Conservation (phyloP, 2,113 vertebrate genomes). For the Brachypteracias leptosomus region DNA sequence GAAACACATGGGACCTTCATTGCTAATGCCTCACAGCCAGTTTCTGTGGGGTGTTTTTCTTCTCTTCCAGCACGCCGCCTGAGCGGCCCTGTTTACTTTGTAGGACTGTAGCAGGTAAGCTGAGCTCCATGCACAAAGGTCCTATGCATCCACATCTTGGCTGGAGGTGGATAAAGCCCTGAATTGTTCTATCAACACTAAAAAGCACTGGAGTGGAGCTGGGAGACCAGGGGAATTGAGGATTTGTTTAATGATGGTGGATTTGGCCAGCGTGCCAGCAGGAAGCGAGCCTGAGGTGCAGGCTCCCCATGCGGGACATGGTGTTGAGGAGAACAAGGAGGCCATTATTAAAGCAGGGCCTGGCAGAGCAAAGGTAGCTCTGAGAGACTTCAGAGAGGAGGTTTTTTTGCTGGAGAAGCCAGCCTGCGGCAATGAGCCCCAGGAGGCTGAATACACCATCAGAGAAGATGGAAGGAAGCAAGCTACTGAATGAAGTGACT, state of each 20-base stretch:
- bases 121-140: background rate
- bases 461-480: background rate
- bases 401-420: background rate
- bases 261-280: background rate
- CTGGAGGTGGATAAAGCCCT: background rate
- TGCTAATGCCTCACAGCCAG: rapidly evolving
- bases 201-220: background rate
- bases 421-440: background rate
- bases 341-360: background rate
- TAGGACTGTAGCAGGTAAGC: background rate
- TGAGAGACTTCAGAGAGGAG: background rate
- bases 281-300: background rate
- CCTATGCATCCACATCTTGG: background rate
- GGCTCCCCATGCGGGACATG: rapidly evolving
- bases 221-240: background rate
- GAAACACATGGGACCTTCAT: background rate
- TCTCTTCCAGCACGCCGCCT: background rate
- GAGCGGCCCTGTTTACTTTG: background rate
- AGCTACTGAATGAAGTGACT: background rate
- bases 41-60: background rate
- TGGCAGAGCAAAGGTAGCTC: rapidly evolving
- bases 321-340: background rate
- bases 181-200: background rate
- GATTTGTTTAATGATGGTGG: background rate
- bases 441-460: background rate